Evolutionary conservation across 1,140 invertebrate genomes (phyloP).

Genomic region (Drosophila obscura): DNA sequence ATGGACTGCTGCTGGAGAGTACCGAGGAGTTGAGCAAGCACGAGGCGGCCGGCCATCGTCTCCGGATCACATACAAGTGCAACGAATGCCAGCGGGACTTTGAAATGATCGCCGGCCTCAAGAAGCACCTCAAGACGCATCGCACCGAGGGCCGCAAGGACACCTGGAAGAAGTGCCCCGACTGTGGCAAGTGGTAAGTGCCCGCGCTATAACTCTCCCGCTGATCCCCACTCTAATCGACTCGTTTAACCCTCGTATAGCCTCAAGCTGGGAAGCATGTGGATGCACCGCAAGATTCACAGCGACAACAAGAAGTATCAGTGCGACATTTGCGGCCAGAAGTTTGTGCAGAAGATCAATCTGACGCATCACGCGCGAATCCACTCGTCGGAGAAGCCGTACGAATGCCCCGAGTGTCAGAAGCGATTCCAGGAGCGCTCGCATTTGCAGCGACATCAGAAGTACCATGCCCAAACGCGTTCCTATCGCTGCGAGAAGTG

Average conservation of each 20-base stretch:
- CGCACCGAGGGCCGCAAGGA: conserved; percentile 75
- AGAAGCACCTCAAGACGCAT: conserved; percentile 80
- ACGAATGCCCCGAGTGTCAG: conserved; percentile 87
- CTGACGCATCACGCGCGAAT: conserved; percentile 85
- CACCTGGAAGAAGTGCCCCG: conserved; percentile 84
- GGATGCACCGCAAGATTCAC: conserved; percentile 85
- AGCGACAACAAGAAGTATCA: conserved; percentile 84
- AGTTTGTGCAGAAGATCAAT: conserved; percentile 85
- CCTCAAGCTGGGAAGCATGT: conserved; percentile 84
- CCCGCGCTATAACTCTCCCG: no score
- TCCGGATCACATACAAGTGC: conserved; percentile 71
- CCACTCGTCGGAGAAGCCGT: conserved; percentile 87
- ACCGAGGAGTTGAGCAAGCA: conserved; percentile 60
- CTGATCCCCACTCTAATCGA: background rate
- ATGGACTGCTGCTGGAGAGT: conserved; percentile 65
- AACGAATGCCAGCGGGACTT: conserved; percentile 76
- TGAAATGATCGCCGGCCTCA: conserved; percentile 64
- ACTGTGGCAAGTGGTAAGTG: conserved; percentile 85
- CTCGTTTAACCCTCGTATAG: conserved; percentile 51
- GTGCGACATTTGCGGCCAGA: conserved; percentile 85
- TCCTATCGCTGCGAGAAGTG: conserved; percentile 84
- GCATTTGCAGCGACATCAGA: conserved; percentile 84
- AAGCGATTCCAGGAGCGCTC: conserved; percentile 85
- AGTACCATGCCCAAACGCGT: conserved; percentile 84
- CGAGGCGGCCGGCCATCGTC: conserved; percentile 61